These are phyloP conservation scores for Antheraea yamamai DNA, from an alignment of 2,888 invertebrate genomes.

Conservation along the genomic window DNA sequence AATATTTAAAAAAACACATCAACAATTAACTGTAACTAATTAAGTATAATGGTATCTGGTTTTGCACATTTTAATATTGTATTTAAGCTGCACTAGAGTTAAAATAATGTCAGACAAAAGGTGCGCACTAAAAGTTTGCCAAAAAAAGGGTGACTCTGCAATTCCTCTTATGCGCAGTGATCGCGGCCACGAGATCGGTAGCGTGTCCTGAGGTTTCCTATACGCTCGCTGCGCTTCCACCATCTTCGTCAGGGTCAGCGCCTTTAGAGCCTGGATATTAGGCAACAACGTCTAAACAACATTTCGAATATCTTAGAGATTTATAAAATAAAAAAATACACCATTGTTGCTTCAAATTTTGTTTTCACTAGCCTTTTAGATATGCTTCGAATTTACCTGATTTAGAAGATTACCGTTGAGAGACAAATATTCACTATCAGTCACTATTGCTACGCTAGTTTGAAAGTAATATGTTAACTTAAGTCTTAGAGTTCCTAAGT, in stretches of 20 bases:
- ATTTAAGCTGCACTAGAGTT: too few relatives aligned
- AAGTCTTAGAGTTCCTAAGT: not conserved
- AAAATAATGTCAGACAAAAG: too few relatives aligned
- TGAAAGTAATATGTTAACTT: too few relatives aligned
- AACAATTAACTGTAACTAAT: too few relatives aligned
- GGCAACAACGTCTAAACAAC: slow-evolving; percentile 17
- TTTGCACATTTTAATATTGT: too few relatives aligned
- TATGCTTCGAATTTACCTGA: not conserved
- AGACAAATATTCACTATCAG: too few relatives aligned
- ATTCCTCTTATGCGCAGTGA: slow-evolving; percentile 43
- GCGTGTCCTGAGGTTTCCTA: slow-evolving; percentile 67
- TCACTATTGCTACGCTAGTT: too few relatives aligned
- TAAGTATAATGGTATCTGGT: too few relatives aligned
- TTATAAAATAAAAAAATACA: not conserved
- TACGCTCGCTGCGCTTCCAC: slow-evolving; percentile 63
- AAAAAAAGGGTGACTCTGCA: slow-evolving; percentile 60
- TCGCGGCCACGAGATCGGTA: slow-evolving; percentile 47
- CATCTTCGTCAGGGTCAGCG: slow-evolving; percentile 51
- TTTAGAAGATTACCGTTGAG: not conserved
- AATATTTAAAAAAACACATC: too few relatives aligned
- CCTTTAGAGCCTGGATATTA: slow-evolving; percentile 41
- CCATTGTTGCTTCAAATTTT: not conserved
- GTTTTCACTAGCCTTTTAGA: not conserved
- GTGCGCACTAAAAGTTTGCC: too few relatives aligned
- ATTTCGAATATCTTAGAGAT: not conserved